A percentile compares a stretch with the other conserved stretches of the same genome.
Evolutionary conservation across 2,888 invertebrate genomes (phyloP).

Genomic region (Ormyrus labotus): DNA sequence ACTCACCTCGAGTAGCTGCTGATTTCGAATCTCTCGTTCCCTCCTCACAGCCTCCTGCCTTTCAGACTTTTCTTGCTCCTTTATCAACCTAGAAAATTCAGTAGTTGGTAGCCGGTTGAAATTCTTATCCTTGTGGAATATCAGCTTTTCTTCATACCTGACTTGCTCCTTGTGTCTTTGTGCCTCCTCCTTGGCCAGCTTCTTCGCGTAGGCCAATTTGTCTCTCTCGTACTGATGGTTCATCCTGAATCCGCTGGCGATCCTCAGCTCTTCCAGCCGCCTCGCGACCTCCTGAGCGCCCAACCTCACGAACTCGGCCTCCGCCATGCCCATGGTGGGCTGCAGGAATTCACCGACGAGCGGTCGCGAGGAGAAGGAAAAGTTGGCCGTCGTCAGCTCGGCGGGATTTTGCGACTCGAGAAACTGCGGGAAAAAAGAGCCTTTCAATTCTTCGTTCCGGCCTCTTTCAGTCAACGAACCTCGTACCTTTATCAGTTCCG

Average conservation of each 20-base stretch:
- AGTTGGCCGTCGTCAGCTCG: slow-evolving; percentile 89
- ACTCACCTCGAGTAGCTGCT: slow-evolving; percentile 91
- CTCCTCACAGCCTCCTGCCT: slow-evolving; percentile 89
- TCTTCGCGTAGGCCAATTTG: slow-evolving; percentile 80
- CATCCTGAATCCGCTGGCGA: slow-evolving; percentile 81
- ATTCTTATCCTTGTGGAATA: too few species aligned
- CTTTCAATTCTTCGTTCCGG: background rate
- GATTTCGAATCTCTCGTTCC: slow-evolving; percentile 88
- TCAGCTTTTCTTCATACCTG: slow-evolving; percentile 65
- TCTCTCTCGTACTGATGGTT: slow-evolving; percentile 74
- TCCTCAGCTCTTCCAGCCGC: slow-evolving; percentile 80
- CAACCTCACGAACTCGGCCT: slow-evolving; percentile 85
- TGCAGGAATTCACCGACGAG: slow-evolving; percentile 95
- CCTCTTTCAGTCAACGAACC: slow-evolving; percentile 65
- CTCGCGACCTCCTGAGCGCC: slow-evolving; percentile 89
- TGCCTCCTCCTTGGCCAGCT: slow-evolving; percentile 83
- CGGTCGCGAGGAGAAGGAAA: slow-evolving; percentile 92
- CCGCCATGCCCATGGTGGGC: slow-evolving; percentile 79
- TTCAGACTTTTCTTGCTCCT: slow-evolving; percentile 87
- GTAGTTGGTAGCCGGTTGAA: too few species aligned
- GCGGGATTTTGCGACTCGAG: slow-evolving; percentile 73
- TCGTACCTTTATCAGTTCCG: slow-evolving; percentile 79
- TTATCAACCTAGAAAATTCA: slow-evolving; percentile 76
- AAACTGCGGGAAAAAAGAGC: slow-evolving; percentile 63
- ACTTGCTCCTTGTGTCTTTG: slow-evolving; percentile 76